phyloP scores from a whole-genome alignment of 1,140 invertebrate species.

The Zaprionus davidi region DNA sequence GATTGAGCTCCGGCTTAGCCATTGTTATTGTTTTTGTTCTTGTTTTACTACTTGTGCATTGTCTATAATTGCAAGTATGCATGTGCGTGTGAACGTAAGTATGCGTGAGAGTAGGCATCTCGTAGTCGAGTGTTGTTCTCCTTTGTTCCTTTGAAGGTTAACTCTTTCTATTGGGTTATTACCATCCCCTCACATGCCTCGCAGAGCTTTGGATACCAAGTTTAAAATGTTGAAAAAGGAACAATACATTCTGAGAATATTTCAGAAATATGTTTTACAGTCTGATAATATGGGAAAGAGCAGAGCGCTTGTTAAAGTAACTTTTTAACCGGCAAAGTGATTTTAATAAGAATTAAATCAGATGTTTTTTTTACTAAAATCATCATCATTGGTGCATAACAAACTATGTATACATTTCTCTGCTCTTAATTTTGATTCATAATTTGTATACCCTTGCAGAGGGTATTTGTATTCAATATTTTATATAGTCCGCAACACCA shows the following conservation, averaged over 20 bases:
- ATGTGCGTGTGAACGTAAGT: not conserved
- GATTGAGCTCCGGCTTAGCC: constrained; percentile 55
- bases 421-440: not conserved
- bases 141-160: constrained; percentile 37
- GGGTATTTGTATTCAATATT: no score
- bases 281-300: not conserved
- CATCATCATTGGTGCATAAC: not conserved
- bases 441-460: not conserved
- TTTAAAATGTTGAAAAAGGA: not conserved
- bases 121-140: constrained; percentile 27
- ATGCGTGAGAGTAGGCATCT: constrained; percentile 19
- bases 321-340: not conserved
- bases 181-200: no score
- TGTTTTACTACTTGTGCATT: constrained; percentile 22
- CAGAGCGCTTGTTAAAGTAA: not conserved
- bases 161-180: not conserved
- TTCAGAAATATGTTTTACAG: not conserved
- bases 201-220: not conserved
- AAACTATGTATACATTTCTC: not conserved
- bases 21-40: constrained; percentile 43
- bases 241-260: not conserved
- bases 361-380: not conserved
- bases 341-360: not conserved
- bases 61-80: constrained; percentile 40
- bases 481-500: no score